Evolutionary conservation across 2,797 vertebrate genomes (phyloP).

Genomic region (Sebastes paucispinis): DNA sequence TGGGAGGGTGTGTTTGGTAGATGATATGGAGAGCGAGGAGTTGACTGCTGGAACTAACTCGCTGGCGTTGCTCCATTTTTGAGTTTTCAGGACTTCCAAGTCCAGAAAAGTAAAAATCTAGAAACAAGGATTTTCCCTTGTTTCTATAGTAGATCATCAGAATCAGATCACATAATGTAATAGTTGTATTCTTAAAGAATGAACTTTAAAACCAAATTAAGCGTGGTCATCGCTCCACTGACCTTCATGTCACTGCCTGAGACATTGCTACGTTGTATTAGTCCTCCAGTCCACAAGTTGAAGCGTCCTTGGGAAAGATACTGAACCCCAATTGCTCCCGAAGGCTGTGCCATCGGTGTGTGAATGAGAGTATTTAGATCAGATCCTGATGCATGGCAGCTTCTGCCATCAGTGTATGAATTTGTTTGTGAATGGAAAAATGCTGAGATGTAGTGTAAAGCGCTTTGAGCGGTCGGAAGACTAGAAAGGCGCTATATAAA

Average conservation of each 20-base stretch:
- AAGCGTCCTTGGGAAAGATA: too few species aligned
- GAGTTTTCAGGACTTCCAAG: not conserved
- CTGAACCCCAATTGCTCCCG: too few species aligned
- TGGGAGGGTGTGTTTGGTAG: too few species aligned
- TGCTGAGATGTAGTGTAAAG: too few species aligned
- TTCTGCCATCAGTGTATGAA: too few species aligned
- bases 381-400: too few species aligned
- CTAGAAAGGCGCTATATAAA: too few species aligned
- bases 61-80: not conserved
- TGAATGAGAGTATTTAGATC: too few species aligned
- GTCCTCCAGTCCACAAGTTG: too few species aligned
- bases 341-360: too few species aligned
- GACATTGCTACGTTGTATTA: not conserved
- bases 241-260: not conserved
- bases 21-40: not conserved
- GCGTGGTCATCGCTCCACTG: not conserved
- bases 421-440: accelerated
- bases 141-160: not conserved
- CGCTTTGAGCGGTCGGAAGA: too few species aligned
- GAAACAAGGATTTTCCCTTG: not conserved
- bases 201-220: not conserved
- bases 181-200: not conserved
- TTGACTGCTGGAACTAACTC: not conserved
- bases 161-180: not conserved
- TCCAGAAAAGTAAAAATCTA: not conserved